Conservation (phyloP, 2,888 invertebrate genomes). For the Parelbella ahira region DNA sequence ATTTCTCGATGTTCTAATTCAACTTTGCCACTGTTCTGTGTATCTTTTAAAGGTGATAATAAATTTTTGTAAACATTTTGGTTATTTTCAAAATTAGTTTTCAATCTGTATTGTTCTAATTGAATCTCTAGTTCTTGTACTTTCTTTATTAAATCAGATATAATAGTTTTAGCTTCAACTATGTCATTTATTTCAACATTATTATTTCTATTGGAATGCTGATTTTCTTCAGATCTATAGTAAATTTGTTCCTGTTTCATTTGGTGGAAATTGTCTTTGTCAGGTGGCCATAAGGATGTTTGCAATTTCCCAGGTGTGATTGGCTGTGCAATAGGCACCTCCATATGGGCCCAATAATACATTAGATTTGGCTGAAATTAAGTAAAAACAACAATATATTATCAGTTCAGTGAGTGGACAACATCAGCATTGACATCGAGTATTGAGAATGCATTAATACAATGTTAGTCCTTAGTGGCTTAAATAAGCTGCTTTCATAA, state of each 20-base stretch:
- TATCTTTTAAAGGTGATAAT: constrained; percentile 40
- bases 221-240: constrained; percentile 47
- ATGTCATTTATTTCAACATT: constrained; percentile 65
- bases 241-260: constrained; percentile 45
- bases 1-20: constrained; percentile 55
- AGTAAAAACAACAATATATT: constrained; percentile 11
- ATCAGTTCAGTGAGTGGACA: too few relatives aligned
- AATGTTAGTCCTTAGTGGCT: too few relatives aligned
- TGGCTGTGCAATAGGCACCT: constrained; percentile 83
- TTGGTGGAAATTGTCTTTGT: constrained; percentile 46
- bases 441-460: too few relatives aligned
- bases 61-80: constrained; percentile 54
- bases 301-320: constrained; percentile 88
- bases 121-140: constrained; percentile 62
- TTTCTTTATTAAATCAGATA: constrained; percentile 58
- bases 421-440: too few relatives aligned
- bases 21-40: constrained; percentile 42
- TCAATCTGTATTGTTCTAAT: constrained; percentile 61
- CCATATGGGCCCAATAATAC: constrained; percentile 95
- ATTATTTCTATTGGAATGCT: constrained; percentile 53
- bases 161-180: constrained; percentile 59
- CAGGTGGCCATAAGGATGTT: constrained; percentile 87
- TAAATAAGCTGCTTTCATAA: too few relatives aligned
- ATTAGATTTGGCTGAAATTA: constrained; percentile 89
- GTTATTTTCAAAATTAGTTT: constrained; percentile 53